Evolutionary conservation across 2,797 vertebrate species (phyloP).

Genomic region (Dallia pectoralis): DNA sequence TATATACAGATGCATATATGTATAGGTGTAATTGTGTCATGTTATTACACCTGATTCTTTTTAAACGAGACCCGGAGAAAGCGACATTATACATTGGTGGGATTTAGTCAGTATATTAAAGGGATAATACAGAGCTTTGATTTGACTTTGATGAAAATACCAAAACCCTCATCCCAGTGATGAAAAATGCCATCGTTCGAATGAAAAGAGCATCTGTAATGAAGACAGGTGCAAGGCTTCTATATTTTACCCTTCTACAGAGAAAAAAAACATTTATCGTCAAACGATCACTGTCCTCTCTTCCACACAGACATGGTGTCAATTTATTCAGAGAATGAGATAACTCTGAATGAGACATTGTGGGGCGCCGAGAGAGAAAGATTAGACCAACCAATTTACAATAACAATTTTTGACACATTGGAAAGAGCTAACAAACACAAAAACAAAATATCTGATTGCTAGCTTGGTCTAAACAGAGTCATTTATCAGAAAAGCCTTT

Average conservation of each 20-base stretch:
- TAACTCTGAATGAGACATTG: conserved; percentile 70
- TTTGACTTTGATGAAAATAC: conserved; percentile 48
- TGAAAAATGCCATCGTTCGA: conserved; percentile 48
- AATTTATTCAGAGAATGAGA: conserved; percentile 72
- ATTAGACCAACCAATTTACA: too few relatives aligned
- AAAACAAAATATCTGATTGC: too few relatives aligned
- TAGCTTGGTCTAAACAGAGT: too few relatives aligned
- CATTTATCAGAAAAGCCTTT: too few relatives aligned
- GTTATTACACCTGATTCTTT: too few relatives aligned
- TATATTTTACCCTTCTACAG: conserved; percentile 67
- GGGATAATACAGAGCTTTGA: conserved; percentile 26
- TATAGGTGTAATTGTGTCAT: too few relatives aligned
- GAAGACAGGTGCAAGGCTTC: conserved; percentile 63
- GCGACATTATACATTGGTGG: too few relatives aligned
- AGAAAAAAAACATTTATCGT: conserved; percentile 71
- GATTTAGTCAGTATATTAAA: too few relatives aligned
- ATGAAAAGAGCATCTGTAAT: conserved; percentile 58
- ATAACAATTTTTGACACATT: too few relatives aligned
- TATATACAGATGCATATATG: too few relatives aligned
- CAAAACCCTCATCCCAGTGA: conserved; percentile 52
- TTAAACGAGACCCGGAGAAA: too few relatives aligned
- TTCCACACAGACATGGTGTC: conserved; percentile 71
- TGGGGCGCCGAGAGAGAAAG: conserved; percentile 38
- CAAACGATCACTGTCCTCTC: conserved; percentile 45
- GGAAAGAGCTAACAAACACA: too few relatives aligned